Evolutionary conservation across 2,888 invertebrate species (phyloP).

Genomic region (Rhagonycha lutea): DNA sequence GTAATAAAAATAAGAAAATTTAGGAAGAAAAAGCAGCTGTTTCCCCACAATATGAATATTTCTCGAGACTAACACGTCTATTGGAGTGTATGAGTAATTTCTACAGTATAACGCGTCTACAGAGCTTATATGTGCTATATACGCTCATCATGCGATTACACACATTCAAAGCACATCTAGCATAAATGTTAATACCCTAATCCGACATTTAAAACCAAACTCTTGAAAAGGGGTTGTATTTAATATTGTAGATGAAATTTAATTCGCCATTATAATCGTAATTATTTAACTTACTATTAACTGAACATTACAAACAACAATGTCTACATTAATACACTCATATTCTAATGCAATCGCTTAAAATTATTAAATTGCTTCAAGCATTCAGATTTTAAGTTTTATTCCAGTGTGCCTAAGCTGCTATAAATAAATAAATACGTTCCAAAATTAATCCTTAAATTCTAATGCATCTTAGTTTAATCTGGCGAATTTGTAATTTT

Average conservation of each 20-base stretch:
- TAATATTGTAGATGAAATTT: conserved; percentile 20
- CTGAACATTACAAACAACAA: not conserved
- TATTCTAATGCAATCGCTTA: not conserved
- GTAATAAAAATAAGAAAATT: not conserved
- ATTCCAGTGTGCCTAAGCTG: not conserved
- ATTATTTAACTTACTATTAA: conserved; percentile 3
- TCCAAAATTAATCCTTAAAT: not conserved
- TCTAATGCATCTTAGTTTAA: too few relatives aligned
- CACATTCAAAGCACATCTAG: conserved; percentile 52
- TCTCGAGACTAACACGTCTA: conserved; percentile 35
- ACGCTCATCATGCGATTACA: conserved; percentile 47
- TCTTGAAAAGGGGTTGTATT: conserved; percentile 42
- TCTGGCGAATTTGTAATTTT: too few relatives aligned
- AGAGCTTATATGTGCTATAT: conserved; percentile 46
- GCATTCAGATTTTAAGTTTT: not conserved
- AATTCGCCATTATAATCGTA: conserved; percentile 6
- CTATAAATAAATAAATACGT: not conserved
- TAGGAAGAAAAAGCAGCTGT: conserved; percentile 1
- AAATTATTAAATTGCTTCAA: not conserved
- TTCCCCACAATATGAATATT: conserved; percentile 26
- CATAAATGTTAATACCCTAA: conserved; percentile 56
- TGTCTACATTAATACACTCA: not conserved
- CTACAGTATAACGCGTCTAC: conserved; percentile 44
- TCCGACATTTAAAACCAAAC: conserved; percentile 54
- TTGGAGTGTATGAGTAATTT: conserved; percentile 45